These are phyloP conservation scores for Poeciliopsis turrubarensis DNA, from an alignment of 2,113 vertebrate genomes.

Conservation along the genomic window DNA sequence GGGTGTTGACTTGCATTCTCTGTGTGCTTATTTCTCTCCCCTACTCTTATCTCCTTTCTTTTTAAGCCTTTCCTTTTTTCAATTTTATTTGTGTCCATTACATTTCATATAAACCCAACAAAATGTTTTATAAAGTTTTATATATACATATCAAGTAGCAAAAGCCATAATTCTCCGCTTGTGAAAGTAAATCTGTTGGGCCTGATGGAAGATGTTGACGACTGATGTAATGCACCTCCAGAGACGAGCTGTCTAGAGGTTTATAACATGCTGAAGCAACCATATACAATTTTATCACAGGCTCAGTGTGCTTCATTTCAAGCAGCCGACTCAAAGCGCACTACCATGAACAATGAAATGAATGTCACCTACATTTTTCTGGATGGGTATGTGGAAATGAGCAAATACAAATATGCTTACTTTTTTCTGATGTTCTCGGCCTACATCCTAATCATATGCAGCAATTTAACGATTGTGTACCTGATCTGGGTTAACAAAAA, in stretches of 20 bases:
- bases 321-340: background rate
- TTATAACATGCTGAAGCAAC: background rate
- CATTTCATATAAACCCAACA: no score
- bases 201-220: background rate
- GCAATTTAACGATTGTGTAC: conserved; percentile 11
- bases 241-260: background rate
- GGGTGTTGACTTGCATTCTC: no score
- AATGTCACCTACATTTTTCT: conserved; percentile 1
- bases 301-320: background rate
- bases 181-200: no score
- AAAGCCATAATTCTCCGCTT: no score
- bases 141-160: no score
- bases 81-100: no score
- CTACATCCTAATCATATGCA: conserved; percentile 6
- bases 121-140: no score
- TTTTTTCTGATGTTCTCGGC: conserved; percentile 1
- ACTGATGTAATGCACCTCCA: background rate
- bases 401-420: conserved; percentile 7
- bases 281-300: background rate
- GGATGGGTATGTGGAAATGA: background rate
- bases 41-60: no score
- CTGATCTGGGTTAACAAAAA: conserved; percentile 10
- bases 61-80: no score
- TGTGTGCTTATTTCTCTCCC: no score
- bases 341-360: background rate